phyloP scores from a whole-genome alignment of 2,888 invertebrate species.

The Physocephala rufipes region DNA sequence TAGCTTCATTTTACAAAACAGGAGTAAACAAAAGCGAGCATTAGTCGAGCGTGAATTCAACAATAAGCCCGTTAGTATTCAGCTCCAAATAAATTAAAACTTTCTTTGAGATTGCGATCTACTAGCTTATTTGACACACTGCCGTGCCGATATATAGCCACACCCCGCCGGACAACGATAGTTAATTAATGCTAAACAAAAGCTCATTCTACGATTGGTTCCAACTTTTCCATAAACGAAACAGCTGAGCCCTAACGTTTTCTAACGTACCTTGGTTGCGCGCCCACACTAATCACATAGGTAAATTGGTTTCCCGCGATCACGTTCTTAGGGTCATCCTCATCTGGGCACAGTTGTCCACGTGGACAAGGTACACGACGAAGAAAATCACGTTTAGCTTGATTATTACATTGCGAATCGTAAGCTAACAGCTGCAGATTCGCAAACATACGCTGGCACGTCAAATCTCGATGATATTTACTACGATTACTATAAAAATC shows the following conservation, averaged over 20 bases:
- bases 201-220: too few species aligned
- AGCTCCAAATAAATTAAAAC: too few species aligned
- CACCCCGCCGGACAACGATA: too few species aligned
- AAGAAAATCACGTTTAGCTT: slow-evolving; percentile 73
- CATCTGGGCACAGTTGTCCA: slow-evolving; percentile 83
- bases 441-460: slow-evolving; percentile 88
- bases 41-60: too few species aligned
- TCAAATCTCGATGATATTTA: slow-evolving; percentile 74
- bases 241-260: background rate
- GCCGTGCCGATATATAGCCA: too few species aligned
- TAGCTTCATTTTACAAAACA: too few species aligned
- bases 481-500: slow-evolving; percentile 87
- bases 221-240: too few species aligned
- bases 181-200: too few species aligned
- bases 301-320: slow-evolving; percentile 92
- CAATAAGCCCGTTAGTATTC: too few species aligned
- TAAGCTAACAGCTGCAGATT: slow-evolving; percentile 84
- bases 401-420: slow-evolving; percentile 79
- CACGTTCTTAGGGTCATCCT: slow-evolving; percentile 85
- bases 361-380: slow-evolving; percentile 85
- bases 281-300: slow-evolving; percentile 87
- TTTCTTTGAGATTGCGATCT: too few species aligned
- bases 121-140: too few species aligned
- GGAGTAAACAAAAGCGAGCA: too few species aligned
- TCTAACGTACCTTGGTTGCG: slow-evolving; percentile 82